Percentiles rank a stretch among this genome's conserved stretches.
These are phyloP conservation scores for Anagrus nilaparvatae DNA, from an alignment of 1,140 invertebrate species.

Conservation along the genomic window DNA sequence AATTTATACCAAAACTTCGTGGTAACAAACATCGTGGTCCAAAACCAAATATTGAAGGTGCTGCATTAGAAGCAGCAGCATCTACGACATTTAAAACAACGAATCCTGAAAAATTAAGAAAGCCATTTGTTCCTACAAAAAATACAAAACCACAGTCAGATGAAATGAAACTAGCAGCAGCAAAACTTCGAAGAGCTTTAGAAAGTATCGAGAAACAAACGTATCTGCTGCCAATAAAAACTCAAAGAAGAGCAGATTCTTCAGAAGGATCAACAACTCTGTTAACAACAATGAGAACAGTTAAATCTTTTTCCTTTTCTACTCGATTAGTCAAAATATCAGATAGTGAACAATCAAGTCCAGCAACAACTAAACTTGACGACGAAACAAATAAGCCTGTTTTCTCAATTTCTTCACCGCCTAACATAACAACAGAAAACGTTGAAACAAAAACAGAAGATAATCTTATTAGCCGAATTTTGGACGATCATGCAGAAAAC, in stretches of 20 bases:
- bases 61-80: not conserved
- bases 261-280: constrained; percentile 16
- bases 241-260: constrained; percentile 2
- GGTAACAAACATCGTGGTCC: constrained; percentile 2
- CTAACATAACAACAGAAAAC: not conserved
- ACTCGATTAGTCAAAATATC: constrained; percentile 10
- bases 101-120: constrained; percentile 16
- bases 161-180: constrained; percentile 16
- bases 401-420: not conserved
- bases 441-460: no score
- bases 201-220: constrained; percentile 10
- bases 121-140: constrained; percentile 16
- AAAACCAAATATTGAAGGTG: not conserved
- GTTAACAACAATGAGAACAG: constrained; percentile 9
- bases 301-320: constrained; percentile 13
- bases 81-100: constrained; percentile 16
- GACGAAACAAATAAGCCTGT: not conserved
- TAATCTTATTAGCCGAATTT: no score
- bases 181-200: constrained; percentile 14
- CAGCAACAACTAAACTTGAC: constrained; percentile 1
- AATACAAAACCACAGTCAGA: constrained; percentile 21
- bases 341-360: not conserved
- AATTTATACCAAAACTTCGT: constrained; percentile 1
- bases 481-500: not conserved
- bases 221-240: not conserved